Base-by-base conservation (phyloP, 2,113 vertebrate species). In the Antechinus flavipes region DNA sequence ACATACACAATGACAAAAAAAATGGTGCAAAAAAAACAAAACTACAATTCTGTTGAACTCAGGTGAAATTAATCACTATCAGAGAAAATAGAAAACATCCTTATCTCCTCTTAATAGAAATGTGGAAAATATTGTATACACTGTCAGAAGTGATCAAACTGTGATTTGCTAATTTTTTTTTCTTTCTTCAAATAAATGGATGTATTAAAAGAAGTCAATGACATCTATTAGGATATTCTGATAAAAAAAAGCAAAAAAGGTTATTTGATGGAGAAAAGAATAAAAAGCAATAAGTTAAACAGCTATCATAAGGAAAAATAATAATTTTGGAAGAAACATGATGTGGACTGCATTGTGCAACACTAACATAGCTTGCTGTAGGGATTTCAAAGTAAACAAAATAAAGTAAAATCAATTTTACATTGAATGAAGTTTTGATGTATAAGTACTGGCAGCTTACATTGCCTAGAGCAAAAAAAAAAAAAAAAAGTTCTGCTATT, bases 341-440 rank as follows among this genome's bases (percentile, higher is more conserved):
- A 98, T 98, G 98, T 97, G 98, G 97, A 97, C 97, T 98, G 96
- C 90, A 61, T 98, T 98, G 98, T 98, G 97, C 98, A 98, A 94
- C 90, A 98, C 98, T 96, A 98, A 98, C 98, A 96, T 58, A 97
- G 97, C 94, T 98, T 98, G 98, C 98, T 98, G 97, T 97, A 98
- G 98, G 98, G 98, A 99, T 99, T 98, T 98, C 98, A 99, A 98
- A 99, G 98, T 97, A 99, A 99, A 99, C 98, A 99, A 98, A 99
- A 99, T 98, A 98, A 99, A 99, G 99, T 98, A 98, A 98, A 99
- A 99, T 98, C 98, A 99, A 99, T 98, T 95, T 98, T 98, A 99
- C 98, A 98, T 94, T 99, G 98, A 99, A 98, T 99, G 99, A 99
- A 99, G 98, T 99, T 99, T 99, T 98, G 98, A 98, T 99, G 98